Evolutionary conservation across 2,113 vertebrate genomes (phyloP).

Genomic region (Pseudonaja textilis): DNA sequence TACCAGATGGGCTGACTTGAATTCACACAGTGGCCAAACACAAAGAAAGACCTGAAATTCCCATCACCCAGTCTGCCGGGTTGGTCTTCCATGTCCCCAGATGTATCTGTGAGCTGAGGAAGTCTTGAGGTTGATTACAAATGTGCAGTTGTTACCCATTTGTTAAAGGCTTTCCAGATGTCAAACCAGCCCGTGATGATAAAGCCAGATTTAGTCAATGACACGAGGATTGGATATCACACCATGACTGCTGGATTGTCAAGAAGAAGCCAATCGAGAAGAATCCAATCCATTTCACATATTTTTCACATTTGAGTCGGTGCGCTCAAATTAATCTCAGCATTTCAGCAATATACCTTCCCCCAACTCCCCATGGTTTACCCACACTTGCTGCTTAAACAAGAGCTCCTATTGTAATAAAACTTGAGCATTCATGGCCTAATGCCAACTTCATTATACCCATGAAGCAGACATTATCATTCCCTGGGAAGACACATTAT

Average conservation of each 20-base stretch:
- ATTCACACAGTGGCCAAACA: neutral
- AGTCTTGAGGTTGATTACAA: neutral
- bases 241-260: neutral
- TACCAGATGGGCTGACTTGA: neutral
- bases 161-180: neutral
- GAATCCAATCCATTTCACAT: neutral
- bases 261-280: neutral
- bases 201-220: neutral
- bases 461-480: neutral
- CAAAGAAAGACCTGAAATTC: neutral
- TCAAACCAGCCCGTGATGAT: neutral
- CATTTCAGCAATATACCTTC: neutral
- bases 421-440: neutral
- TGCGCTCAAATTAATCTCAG: neutral
- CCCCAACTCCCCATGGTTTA: neutral
- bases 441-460: neutral
- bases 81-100: neutral
- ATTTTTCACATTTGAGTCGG: no score
- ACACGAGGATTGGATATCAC: neutral
- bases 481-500: neutral
- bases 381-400: neutral
- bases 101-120: neutral
- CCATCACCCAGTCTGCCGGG: neutral
- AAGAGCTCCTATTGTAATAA: neutral
- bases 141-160: neutral